Evolutionary conservation across 2,113 vertebrate species (phyloP).

Genomic region (Trogon surrucura): DNA sequence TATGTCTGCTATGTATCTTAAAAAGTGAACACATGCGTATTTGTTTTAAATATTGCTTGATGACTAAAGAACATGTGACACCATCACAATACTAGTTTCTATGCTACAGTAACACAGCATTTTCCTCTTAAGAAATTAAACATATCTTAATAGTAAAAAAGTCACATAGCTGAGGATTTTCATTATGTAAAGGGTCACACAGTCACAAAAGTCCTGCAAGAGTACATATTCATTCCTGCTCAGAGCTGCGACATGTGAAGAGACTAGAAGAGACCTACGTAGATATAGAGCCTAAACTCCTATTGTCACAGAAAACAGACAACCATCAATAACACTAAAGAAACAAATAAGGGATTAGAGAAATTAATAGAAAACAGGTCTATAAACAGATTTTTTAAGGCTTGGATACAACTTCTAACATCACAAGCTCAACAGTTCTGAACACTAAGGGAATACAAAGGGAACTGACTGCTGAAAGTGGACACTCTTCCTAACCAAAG

Average conservation of each 20-base stretch:
- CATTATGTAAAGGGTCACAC: not conserved
- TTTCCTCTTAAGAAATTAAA: slow-evolving; percentile 2
- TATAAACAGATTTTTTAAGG: not conserved
- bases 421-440: not conserved
- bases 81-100: not conserved
- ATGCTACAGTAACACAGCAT: not conserved
- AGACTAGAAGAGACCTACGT: not conserved
- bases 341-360: not conserved
- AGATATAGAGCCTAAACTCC: not conserved
- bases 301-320: not conserved
- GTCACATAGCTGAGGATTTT: not conserved
- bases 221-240: not conserved
- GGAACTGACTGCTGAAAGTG: not conserved
- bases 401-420: not conserved
- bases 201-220: not conserved
- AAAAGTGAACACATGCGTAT: not conserved
- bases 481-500: not conserved
- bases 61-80: not conserved
- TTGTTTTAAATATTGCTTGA: slow-evolving; percentile 4
- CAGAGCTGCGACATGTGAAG: not conserved
- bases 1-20: slow-evolving; percentile 27
- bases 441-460: not conserved
- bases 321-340: not conserved
- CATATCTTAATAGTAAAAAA: not conserved
- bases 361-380: not conserved